Evolutionary conservation across 2,888 invertebrate species (phyloP), one percentile per base, ranked within the genome.

Genomic region (Anagyrus pseudococci): DNA sequence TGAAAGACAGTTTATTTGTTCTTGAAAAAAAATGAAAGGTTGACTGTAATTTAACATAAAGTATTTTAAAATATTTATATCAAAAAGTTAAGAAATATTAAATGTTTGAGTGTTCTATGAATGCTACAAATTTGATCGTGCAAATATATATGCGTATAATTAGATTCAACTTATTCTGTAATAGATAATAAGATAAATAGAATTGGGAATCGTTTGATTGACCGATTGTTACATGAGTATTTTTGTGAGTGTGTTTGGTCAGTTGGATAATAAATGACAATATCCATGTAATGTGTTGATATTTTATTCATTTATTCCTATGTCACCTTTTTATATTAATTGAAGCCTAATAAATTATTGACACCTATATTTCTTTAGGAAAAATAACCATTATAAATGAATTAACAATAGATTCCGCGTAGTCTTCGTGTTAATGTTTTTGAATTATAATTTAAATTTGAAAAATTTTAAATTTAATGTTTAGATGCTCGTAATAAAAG

Each of bases 211-310:
- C 8, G 15, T 37, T n/a, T 20, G 19, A n/a, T 22, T 33, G 8
- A 17, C 15, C 22, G 48, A 48, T 62, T 59, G 58, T 62, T 62
- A 64, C 47, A 57, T 49, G 58, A 62, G 66, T 63, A 68, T 68
- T 66, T 64, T 68, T 68, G 62, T 59, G 66, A 62, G 56, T n/a
- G n/a, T n/a, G n/a, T n/a, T n/a, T 50, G 61, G 41, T 41, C 46
- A 62, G 43, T 25, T 46, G 55, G 56, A 58, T 63, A 67, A 64
- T 64, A 67, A 64, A 67, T 41, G 66, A 66, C 66, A 64, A 68
- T 68, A 68, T 61, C 49, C 22, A 50, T 53, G 47, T 44, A 8
- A 48, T 6, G 15, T 15, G 4, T 4, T 17, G 41, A 15, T 17
- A n/a, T 41, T 41, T 41, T 8, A n/a, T 41, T 41, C 41, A 17